Base-by-base conservation (phyloP, 1,140 invertebrate species). In the Meloidogyne hapla region DNA sequence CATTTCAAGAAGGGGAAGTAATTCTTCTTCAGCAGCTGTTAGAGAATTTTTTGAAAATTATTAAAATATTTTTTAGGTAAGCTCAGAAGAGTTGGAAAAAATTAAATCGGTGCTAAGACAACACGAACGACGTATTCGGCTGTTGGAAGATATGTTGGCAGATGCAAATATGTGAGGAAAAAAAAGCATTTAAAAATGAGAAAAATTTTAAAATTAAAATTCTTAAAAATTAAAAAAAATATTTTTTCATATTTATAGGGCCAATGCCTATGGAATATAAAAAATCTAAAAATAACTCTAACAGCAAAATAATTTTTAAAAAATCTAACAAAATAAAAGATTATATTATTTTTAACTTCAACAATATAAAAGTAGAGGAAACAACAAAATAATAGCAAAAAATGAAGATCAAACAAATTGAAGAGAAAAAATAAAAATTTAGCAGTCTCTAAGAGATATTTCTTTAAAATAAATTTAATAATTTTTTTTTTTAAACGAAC, bases 71-170 rank as follows among this genome's bases (percentile, higher is more conserved):
- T 48, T 56, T 15, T n/a, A 56, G 48, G 48, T 56, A 56, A 56
- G 6, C 6, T 56, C 48, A 15, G 93, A 94, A 80, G 93, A 94
- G 83, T 91, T 94, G 77, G 90, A 91, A 40, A 92, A 93, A 81
- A 89, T 96, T 74, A 96, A 96, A 87, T 92, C 93, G 3, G 93
- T 95, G 84, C 93, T 96, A 79, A 92, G 96, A 4, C 95, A 95
- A 84, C 94, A 97, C 86, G 94, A 97, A 88, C 94, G 94, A 80
- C 90, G 94, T 77, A 93, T 93, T 84, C 89, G 92, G 72, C 90
- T 92, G 15, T 85, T 93, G 12, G 92, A 93, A 83, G 91, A 38
- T 21, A 68, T 68, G 28, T 12, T 40, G 13, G 40, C 33, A 12
- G 25, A 42, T 40, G 9, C 21, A 26, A 68, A 28, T 40, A 68